These are phyloP conservation scores for Endotricha flammealis DNA, from an alignment of 2,888 invertebrate genomes.

Conservation along the genomic window DNA sequence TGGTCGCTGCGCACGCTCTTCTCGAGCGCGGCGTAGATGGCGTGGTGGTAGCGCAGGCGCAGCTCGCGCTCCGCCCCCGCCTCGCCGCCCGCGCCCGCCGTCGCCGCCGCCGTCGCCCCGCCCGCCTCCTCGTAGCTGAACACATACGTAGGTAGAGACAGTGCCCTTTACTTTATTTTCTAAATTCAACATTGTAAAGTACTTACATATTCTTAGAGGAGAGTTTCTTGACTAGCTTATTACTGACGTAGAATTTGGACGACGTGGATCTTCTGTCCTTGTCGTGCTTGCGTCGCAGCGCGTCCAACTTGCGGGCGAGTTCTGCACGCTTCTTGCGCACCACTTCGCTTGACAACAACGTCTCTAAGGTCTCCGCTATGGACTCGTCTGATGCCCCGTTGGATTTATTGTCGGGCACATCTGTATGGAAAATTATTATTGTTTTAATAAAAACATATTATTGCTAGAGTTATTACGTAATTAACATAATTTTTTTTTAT, in stretches of 20 bases:
- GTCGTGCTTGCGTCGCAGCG: conserved; percentile 88
- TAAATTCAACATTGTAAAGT: background rate
- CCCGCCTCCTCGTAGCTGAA: conserved; percentile 20
- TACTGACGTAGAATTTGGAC: conserved; percentile 83
- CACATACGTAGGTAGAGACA: no score
- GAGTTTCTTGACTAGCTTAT: conserved; percentile 37
- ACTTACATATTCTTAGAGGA: conserved; percentile 44
- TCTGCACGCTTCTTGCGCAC: conserved; percentile 90
- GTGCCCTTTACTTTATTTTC: no score
- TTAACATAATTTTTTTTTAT: no score
- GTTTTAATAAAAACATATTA: no score
- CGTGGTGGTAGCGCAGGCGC: conserved; percentile 90
- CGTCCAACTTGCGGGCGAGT: conserved; percentile 92
- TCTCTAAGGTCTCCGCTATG: conserved; percentile 87
- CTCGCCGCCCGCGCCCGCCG: conserved; percentile 35
- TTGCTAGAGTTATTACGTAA: no score
- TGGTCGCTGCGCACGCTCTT: conserved; percentile 89
- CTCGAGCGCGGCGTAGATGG: conserved; percentile 85
- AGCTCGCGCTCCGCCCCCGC: conserved; percentile 70
- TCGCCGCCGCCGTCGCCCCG: conserved; percentile 49
- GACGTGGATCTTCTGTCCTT: conserved; percentile 83
- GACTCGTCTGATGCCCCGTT: conserved; percentile 77
- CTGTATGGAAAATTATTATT: no score
- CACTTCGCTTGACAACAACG: conserved; percentile 87
- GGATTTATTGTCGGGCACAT: conserved; percentile 34